phyloP scores from a whole-genome alignment of 2,797 vertebrate species.

The Mormyrus hasselquistii region DNA sequence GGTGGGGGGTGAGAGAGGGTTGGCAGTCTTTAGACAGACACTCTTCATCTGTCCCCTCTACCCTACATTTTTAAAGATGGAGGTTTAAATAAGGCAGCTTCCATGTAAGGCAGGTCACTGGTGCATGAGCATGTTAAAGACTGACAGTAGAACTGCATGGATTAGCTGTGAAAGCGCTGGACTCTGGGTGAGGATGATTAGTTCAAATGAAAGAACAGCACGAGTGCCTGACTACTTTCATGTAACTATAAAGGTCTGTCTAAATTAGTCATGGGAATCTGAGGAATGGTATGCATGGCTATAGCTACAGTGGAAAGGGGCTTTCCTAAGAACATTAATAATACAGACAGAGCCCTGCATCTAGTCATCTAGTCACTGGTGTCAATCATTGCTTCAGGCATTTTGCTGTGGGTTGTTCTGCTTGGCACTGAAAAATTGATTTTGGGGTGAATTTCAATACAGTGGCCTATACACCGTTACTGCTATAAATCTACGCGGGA shows the following conservation, averaged over 20 bases:
- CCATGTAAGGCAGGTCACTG: not conserved
- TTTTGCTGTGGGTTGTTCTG: slow-evolving; percentile 8
- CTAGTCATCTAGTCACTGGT: not conserved
- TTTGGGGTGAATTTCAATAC: slow-evolving; percentile 12
- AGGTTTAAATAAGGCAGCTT: not conserved
- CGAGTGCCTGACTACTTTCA: not conserved
- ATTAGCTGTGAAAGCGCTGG: not conserved
- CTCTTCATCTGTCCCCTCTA: not conserved
- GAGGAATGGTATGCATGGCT: not conserved
- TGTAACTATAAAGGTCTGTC: slow-evolving; percentile 3
- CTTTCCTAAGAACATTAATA: slow-evolving; percentile 11
- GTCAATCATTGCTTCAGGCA: slow-evolving; percentile 9
- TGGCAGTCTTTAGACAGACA: not conserved
- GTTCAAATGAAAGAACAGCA: slow-evolving; percentile 2
- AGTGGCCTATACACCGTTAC: not conserved
- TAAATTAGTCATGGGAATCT: slow-evolving; percentile 11
- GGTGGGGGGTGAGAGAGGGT: not conserved
- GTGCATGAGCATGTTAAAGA: not conserved
- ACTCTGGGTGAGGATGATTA: not conserved
- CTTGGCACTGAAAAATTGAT: slow-evolving; percentile 18
- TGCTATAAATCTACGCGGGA: not conserved
- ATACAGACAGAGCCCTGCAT: not conserved
- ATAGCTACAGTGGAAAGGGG: not conserved
- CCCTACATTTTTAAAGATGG: slow-evolving; percentile 2
- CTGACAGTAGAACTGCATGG: not conserved